Percentiles rank a stretch among this genome's conserved stretches.
Evolutionary conservation across 2,113 vertebrate genomes (phyloP).

Genomic region (Struthidea cinerea): DNA sequence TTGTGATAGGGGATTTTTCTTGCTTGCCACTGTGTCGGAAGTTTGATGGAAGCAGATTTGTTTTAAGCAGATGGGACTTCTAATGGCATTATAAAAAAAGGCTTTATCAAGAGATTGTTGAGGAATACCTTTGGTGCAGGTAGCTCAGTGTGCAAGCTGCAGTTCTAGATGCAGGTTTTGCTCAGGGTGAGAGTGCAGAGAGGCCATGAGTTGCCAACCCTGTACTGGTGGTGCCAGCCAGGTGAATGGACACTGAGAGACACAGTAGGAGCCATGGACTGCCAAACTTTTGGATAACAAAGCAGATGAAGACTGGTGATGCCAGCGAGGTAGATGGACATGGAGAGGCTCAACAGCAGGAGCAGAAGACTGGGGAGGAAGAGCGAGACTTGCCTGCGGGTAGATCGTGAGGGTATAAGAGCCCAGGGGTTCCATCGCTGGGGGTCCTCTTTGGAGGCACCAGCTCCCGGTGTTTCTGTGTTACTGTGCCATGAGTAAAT

Average conservation of each 20-base stretch:
- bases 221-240: neutral
- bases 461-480: neutral
- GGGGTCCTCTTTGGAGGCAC: neutral
- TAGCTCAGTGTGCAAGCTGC: neutral
- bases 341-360: neutral
- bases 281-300: neutral
- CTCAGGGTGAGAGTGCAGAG: neutral
- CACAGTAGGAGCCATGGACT: neutral
- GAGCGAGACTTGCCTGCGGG: accelerated
- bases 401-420: neutral
- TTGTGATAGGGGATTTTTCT: neutral
- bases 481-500: neutral
- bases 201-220: neutral
- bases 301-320: neutral
- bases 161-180: neutral
- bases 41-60: neutral
- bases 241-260: neutral
- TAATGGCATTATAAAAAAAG: neutral
- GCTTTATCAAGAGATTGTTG: neutral
- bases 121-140: neutral
- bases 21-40: neutral
- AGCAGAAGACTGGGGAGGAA: neutral
- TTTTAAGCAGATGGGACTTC: neutral
- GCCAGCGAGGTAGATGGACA: neutral
- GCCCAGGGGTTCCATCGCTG: neutral